Evolutionary conservation across 2,888 invertebrate genomes (phyloP).

Genomic region (Atherix ibis): DNA sequence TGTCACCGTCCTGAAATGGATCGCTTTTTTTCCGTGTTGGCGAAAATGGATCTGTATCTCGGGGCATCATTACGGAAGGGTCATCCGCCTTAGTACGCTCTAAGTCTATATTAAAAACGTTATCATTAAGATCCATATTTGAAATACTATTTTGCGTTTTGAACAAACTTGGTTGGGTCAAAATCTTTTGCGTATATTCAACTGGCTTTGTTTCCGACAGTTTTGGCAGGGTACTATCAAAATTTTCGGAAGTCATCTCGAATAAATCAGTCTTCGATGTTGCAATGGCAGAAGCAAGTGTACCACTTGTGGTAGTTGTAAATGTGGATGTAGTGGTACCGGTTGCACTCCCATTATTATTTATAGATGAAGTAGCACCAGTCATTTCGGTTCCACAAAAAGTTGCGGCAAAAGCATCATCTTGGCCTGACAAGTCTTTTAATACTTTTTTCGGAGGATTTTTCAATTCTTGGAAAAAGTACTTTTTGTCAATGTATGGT

Average conservation of each 20-base stretch:
- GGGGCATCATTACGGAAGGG: slow-evolving; percentile 30
- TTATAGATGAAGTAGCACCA: background rate
- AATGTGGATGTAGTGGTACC: background rate
- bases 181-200: slow-evolving; percentile 3
- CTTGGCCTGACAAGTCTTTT: slow-evolving; percentile 51
- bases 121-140: slow-evolving; percentile 6
- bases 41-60: slow-evolving; percentile 32
- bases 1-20: slow-evolving; percentile 47
- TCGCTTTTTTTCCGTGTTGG: slow-evolving; percentile 37
- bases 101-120: slow-evolving; percentile 17
- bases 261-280: slow-evolving; percentile 6
- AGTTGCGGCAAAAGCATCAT: slow-evolving; percentile 13
- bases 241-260: background rate
- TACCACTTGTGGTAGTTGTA: slow-evolving; percentile 9
- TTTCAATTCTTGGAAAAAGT: slow-evolving; percentile 90
- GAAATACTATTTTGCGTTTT: slow-evolving; percentile 9
- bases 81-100: slow-evolving; percentile 23
- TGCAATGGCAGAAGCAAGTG: slow-evolving; percentile 9
- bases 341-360: background rate
- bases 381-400: slow-evolving; percentile 7
- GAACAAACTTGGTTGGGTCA: slow-evolving; percentile 13
- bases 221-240: background rate
- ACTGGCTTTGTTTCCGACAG: background rate
- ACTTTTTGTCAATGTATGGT: slow-evolving; percentile 89
- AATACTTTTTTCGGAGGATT: slow-evolving; percentile 86